Evolutionary conservation across 2,797 vertebrate genomes (phyloP), one percentile per base, ranked within the genome.

Genomic region (Pseudocheirus occidentalis): DNA sequence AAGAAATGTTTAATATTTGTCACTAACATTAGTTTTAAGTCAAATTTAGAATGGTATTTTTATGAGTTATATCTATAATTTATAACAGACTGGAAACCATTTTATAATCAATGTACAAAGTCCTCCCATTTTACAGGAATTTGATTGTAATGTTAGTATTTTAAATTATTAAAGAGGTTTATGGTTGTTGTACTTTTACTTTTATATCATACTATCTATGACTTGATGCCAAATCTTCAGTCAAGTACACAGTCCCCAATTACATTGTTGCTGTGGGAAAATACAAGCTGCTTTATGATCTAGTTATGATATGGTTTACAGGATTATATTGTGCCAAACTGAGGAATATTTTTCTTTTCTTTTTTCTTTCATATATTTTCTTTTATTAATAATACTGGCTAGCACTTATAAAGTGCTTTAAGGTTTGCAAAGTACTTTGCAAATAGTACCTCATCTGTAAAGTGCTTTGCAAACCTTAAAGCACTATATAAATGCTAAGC

Each of bases 401-500:
- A 97, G 90, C 21, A 59, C 40, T 89, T 90, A 92, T 95, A 58
- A 92, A 59, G 90, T 93, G 93, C 66, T 97, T 92, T 59, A 59
- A 50, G 50, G 27, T 81, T 66, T 34, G 93, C 91, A 92, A 96
- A 90, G 94, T 94, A 58, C 12, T 21, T 91, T 59, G 90, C 29
- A 95, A 93, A 95, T 55, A 11, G 10, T 73, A 94, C 90, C 62
- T 93, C 91, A 95, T 34, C 96, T 3, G n/a, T 90, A 91, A 92
- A 90, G 1, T 31, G 34, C 90, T 91, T 95, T 95, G 89, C 58
- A 89, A 53, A 92, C 93, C 59, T 62, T 62, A 34, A 62, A 62
- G 13, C 31, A 12, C 31, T 62, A 62, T 14, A 62, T 34, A 81
- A 81, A 46, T 46, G 21, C 73, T 81, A 66, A 10, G 13, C n/a